Percentiles rank a stretch among this genome's conserved stretches.
phyloP scores from a whole-genome alignment of 2,888 invertebrate genomes.

The Archips xylosteana region DNA sequence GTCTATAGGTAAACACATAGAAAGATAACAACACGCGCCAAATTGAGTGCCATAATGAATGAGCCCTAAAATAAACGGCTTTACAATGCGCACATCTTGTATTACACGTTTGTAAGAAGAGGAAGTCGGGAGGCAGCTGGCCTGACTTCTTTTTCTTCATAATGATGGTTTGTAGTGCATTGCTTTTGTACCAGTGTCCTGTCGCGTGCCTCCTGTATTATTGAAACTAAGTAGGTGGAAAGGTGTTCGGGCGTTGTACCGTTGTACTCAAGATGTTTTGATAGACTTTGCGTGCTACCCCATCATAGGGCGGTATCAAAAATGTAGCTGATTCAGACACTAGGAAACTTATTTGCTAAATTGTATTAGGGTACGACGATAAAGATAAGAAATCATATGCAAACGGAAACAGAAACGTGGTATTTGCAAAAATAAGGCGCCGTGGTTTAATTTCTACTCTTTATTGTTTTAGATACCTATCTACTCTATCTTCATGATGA shows the following conservation, averaged over 20 bases:
- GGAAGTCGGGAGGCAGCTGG: conserved; percentile 85
- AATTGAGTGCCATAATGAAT: conserved; percentile 79
- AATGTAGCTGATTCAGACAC: neutral
- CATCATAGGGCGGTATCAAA: neutral
- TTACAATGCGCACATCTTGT: conserved; percentile 77
- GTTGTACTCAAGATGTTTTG: conserved; percentile 78
- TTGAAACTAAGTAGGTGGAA: conserved; percentile 77
- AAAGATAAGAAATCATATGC: too few relatives aligned
- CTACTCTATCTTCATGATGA: too few relatives aligned
- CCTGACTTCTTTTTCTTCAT: conserved; percentile 75
- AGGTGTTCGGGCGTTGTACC: conserved; percentile 77
- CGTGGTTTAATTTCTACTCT: too few relatives aligned
- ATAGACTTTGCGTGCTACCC: conserved; percentile 48
- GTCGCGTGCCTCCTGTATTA: conserved; percentile 79
- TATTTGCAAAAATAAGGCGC: too few relatives aligned
- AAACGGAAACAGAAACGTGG: too few relatives aligned
- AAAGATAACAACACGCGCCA: conserved; percentile 84
- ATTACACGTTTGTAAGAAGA: conserved; percentile 80
- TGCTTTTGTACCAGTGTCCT: conserved; percentile 76
- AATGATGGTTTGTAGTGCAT: conserved; percentile 83
- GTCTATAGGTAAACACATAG: conserved; percentile 56
- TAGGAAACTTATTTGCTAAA: neutral
- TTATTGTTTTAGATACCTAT: too few relatives aligned
- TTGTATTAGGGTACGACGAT: neutral
- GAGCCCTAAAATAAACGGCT: conserved; percentile 77